Base-by-base conservation (phyloP, 2,888 invertebrate species). In the Aleiodes leptofemur region DNA sequence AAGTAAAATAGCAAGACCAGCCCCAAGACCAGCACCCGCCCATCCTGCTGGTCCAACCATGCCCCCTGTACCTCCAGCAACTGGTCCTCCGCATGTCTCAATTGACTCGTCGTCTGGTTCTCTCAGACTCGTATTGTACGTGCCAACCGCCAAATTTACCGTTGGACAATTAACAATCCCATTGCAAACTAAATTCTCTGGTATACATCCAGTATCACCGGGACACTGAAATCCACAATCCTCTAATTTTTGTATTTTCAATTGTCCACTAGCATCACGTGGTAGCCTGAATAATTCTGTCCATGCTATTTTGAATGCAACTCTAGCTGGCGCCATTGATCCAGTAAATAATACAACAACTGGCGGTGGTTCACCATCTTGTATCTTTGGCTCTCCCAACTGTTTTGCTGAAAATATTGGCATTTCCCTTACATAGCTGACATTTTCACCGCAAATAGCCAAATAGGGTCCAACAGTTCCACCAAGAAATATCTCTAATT, bases 171-270 rank as follows among this genome's bases (percentile, higher is more conserved):
- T 97, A 14, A 95, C 92, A 3, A 96, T 93, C 4, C 97, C 97
- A 86, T 97, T 97, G 89, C 97, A 97, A 1, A 97, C 93, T 31
- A 97, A 90, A 83, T 95, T 92, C 23, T 94, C 93, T 5, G 96
- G 96, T 85, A 97, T 96, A 87, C 97, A 97, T 7, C 95, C 94
- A 76, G 94, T 93, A 81, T 95, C 94, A 3, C 96, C 96, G 0
- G 97, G 97, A 89, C 97, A 97, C 75, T 95, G 93, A 84, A 97
- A 97, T 82, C 95, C 96, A 87, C 97, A 97, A 31, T 93, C 94
- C 78, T 92, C 92, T 69, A 96, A 90, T 78, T 94, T 93, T 48
- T 96, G 95, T 0, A 95, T 95, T 91, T 95, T 95, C 51, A 95
- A 88, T 31, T 94, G 94, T 0, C 96, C 96, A 81, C 96, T 95